Percentiles rank a stretch among this genome's conserved stretches.
phyloP scores from a whole-genome alignment of 92 coral and sea anemone species.

The Porites cylindrica region DNA sequence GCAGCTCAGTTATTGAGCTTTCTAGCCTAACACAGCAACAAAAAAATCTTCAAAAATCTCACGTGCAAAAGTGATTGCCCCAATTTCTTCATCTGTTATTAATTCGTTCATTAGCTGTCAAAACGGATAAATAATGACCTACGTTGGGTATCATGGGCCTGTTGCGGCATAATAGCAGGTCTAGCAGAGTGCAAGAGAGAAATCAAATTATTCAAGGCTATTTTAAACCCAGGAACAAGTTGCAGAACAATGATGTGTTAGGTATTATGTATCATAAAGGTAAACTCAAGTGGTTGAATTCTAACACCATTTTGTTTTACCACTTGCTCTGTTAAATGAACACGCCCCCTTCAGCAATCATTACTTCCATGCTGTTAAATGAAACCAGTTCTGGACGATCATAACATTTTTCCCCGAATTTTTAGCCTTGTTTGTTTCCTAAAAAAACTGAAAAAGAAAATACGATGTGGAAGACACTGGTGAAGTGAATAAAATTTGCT shows the following conservation, averaged over 20 bases:
- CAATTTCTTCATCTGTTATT: slow-evolving; percentile 3
- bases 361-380: slow-evolving; percentile 41
- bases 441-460: neutral
- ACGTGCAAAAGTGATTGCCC: neutral
- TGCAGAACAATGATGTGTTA: neutral
- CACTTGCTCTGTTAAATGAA: neutral
- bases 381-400: slow-evolving; percentile 14
- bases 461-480: neutral
- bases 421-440: neutral
- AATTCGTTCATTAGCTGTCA: slow-evolving; percentile 21
- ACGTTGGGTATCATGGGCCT: neutral
- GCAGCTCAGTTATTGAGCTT: neutral
- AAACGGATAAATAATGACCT: slow-evolving; percentile 41
- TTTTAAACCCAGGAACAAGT: neutral
- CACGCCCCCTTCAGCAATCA: slow-evolving; percentile 23
- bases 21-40: neutral
- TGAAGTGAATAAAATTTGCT: neutral
- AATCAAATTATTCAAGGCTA: neutral
- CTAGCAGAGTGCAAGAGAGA: neutral
- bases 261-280: neutral
- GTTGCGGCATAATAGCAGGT: neutral
- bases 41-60: neutral
- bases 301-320: neutral
- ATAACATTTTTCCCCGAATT: neutral
- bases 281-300: neutral